Percentiles rank a stretch among this genome's conserved stretches.
Conservation (phyloP, 2,797 vertebrate genomes). For the Ptychadena robeensis region DNA sequence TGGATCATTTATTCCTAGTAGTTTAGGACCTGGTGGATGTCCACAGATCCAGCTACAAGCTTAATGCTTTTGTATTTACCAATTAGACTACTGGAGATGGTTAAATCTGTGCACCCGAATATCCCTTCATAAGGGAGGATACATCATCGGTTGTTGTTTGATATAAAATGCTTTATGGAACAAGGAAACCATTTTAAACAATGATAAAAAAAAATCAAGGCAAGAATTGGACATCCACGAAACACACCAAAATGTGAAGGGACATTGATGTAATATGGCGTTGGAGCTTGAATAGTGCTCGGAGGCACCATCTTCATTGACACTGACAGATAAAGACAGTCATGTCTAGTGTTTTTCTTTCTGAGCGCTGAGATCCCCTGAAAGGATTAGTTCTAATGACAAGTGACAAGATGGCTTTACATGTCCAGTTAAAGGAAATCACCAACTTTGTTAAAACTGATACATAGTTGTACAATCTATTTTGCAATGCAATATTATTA, state of each 20-base stretch:
- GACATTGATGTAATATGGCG: constrained; percentile 27
- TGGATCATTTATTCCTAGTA: no score
- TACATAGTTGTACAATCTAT: background rate
- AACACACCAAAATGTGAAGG: constrained; percentile 26
- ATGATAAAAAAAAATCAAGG: background rate
- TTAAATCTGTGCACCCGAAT: no score
- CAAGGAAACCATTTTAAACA: background rate
- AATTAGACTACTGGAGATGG: no score
- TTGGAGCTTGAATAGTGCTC: constrained; percentile 26
- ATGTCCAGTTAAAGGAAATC: background rate
- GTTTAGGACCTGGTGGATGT: no score
- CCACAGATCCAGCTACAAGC: no score
- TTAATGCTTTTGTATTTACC: no score
- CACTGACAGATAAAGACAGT: constrained; percentile 49
- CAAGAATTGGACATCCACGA: background rate
- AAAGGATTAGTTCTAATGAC: constrained; percentile 44
- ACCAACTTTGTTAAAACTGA: background rate
- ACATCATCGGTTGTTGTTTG: no score
- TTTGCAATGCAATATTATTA: background rate
- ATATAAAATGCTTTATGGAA: background rate
- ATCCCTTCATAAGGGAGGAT: no score
- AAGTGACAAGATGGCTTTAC: constrained; percentile 44
- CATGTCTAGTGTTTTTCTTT: constrained; percentile 35
- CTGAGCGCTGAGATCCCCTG: constrained; percentile 29
- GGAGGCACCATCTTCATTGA: constrained; percentile 36